Conservation (phyloP, 2,797 vertebrate genomes). For the Oreochromis mossambicus region DNA sequence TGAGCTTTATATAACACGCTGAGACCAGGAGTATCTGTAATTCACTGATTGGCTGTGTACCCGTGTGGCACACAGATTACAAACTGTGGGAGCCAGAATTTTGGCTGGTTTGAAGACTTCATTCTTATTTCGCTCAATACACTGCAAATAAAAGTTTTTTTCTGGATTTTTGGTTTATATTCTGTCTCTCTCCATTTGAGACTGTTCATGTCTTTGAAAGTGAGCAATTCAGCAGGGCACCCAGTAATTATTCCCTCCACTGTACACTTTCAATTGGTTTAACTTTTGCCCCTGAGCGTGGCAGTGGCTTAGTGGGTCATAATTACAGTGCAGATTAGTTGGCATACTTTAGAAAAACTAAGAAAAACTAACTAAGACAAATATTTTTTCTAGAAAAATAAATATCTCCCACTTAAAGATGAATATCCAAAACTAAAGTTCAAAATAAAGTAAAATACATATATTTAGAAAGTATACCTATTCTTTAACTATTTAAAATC, state of each 20-base stretch:
- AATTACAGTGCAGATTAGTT: not conserved
- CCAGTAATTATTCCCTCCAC: not conserved
- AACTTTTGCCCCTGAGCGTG: fast-evolving
- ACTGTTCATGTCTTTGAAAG: not conserved
- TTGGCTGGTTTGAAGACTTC: fast-evolving
- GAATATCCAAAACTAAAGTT: not conserved
- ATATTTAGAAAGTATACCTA: fast-evolving
- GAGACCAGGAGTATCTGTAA: fast-evolving
- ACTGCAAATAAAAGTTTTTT: not conserved
- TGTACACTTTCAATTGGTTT: not conserved
- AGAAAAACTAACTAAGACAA: fast-evolving
- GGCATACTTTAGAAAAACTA: not conserved
- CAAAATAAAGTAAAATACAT: fast-evolving
- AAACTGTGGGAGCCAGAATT: fast-evolving
- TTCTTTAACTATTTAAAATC: not conserved
- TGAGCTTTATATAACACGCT: fast-evolving
- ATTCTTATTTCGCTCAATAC: fast-evolving
- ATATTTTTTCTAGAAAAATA: not conserved
- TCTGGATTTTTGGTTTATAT: not conserved
- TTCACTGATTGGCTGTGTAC: not conserved
- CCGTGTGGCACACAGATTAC: fast-evolving
- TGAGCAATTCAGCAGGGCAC: not conserved
- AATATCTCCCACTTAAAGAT: not conserved
- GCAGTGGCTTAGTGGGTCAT: fast-evolving
- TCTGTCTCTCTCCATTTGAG: not conserved